Conservation (phyloP, 2,888 invertebrate genomes). For the Parnassius apollo region DNA sequence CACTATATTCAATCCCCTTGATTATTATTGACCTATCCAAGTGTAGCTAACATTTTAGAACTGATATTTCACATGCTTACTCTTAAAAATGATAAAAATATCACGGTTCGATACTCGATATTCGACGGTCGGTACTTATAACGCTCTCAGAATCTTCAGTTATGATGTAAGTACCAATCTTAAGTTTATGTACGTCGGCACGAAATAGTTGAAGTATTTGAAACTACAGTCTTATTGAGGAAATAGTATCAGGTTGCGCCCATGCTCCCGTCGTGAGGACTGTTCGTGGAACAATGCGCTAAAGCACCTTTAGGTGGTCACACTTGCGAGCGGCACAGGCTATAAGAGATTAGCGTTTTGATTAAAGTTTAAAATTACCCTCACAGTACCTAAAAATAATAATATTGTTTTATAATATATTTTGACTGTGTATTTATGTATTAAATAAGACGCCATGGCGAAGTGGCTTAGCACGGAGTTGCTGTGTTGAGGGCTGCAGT, state of each 20-base stretch:
- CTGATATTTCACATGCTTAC: no score
- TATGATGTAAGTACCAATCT: no score
- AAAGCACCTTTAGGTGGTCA: conserved; percentile 41
- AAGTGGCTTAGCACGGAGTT: no score
- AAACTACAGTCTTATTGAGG: conserved; percentile 37
- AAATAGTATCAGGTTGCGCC: conserved; percentile 42
- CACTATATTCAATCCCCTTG: no score
- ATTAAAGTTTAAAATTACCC: background rate
- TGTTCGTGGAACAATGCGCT: conserved; percentile 51
- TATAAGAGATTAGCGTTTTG: conserved; percentile 23
- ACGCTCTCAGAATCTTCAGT: no score
- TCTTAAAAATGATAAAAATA: no score
- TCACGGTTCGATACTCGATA: no score
- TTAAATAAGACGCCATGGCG: no score
- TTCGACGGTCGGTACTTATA: no score
- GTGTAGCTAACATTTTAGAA: no score
- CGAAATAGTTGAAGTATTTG: conserved; percentile 18
- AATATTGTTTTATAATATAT: background rate
- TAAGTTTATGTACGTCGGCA: conserved; percentile 5
- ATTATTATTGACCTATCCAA: no score
- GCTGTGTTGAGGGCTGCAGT: no score
- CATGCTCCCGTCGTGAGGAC: conserved; percentile 41
- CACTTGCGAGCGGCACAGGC: conserved; percentile 21
- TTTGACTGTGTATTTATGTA: background rate
- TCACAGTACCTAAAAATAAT: background rate